These are phyloP conservation scores for Malachius bipustulatus DNA, from an alignment of 2,888 invertebrate genomes.

Conservation along the genomic window DNA sequence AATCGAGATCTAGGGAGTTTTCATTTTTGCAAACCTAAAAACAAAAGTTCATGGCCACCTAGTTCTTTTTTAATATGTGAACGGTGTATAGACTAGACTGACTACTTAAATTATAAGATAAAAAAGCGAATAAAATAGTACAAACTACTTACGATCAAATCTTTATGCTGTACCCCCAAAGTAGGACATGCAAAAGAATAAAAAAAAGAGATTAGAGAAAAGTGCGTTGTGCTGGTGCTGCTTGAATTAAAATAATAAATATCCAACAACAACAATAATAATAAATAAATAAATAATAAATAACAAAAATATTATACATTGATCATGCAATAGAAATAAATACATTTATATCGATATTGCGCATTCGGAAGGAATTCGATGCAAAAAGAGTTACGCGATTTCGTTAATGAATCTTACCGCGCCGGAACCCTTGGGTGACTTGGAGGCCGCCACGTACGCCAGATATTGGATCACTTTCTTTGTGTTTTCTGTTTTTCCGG, in stretches of 20 bases:
- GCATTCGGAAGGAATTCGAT: background rate
- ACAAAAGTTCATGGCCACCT: too few species aligned
- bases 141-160: slow-evolving; percentile 39
- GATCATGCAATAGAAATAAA: background rate
- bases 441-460: slow-evolving; percentile 97
- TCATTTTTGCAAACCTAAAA: too few species aligned
- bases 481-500: slow-evolving; percentile 99
- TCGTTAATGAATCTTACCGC: slow-evolving; percentile 73
- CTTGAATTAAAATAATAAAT: too few species aligned
- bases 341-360: too few species aligned
- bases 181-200: slow-evolving; percentile 34
- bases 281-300: background rate
- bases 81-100: too few species aligned
- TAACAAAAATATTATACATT: background rate
- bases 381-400: too few species aligned
- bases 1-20: too few species aligned
- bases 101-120: too few species aligned
- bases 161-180: slow-evolving; percentile 35
- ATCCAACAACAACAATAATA: background rate
- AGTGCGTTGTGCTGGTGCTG: slow-evolving; percentile 3
- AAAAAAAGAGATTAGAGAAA: slow-evolving; percentile 18
- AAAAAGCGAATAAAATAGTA: too few species aligned
- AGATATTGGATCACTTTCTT: slow-evolving; percentile 99
- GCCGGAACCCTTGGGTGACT: slow-evolving; percentile 81
- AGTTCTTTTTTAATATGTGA: too few species aligned